Conservation (phyloP, 2,888 invertebrate genomes). For the Nipponacmea schrenckii region DNA sequence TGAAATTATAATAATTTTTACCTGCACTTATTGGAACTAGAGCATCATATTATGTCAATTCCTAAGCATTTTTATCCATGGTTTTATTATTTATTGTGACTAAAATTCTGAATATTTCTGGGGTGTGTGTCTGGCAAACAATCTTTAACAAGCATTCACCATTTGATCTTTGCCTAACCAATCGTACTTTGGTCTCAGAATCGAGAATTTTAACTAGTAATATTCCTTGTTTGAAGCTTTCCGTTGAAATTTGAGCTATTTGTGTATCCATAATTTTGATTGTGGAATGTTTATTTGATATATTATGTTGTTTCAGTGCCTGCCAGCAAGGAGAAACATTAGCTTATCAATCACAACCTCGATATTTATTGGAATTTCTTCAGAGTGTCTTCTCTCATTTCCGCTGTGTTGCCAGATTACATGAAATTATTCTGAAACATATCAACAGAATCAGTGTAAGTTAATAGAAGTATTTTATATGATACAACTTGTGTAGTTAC, state of each 20-base stretch:
- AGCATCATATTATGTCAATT: no score
- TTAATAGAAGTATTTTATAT: neutral
- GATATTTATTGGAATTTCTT: conserved; percentile 72
- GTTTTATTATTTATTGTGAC: no score
- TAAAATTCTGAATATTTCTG: no score
- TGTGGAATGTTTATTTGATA: no score
- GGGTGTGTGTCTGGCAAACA: no score
- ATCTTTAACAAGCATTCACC: no score
- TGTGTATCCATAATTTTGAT: neutral
- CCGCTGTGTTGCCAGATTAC: conserved; percentile 82
- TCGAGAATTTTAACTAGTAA: neutral
- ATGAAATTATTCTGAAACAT: conserved; percentile 74
- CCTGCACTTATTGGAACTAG: no score
- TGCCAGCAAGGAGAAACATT: conserved; percentile 62
- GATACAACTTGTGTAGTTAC: no score
- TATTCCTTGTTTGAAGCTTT: neutral
- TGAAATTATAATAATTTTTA: no score
- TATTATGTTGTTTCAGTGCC: conserved; percentile 37
- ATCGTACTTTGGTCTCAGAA: neutral
- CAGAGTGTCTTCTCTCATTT: conserved; percentile 85
- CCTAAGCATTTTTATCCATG: no score
- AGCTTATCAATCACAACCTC: conserved; percentile 57
- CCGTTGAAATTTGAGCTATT: neutral
- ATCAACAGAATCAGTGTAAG: conserved; percentile 61
- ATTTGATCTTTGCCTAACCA: no score